Evolutionary conservation across 1,140 invertebrate genomes (phyloP).

Genomic region (Sinella curviseta): DNA sequence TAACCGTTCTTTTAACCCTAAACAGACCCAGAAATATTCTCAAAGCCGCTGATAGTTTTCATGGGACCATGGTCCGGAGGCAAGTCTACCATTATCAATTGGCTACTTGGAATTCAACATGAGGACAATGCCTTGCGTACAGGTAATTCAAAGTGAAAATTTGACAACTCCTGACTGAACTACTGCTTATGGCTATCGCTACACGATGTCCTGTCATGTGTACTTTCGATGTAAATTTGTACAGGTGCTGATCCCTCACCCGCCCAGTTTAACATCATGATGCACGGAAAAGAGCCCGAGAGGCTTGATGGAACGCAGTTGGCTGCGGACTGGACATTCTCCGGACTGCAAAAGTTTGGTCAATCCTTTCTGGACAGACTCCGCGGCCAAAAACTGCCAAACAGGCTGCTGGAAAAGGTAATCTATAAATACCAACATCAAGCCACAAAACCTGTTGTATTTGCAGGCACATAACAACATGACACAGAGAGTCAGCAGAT

Average conservation of each 20-base stretch:
- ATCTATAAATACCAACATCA: no score
- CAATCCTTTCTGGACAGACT: slow-evolving; percentile 78
- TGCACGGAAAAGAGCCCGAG: slow-evolving; percentile 81
- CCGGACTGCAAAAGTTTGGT: slow-evolving; percentile 90
- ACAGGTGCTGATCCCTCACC: slow-evolving; percentile 88
- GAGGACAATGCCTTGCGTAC: slow-evolving; percentile 78
- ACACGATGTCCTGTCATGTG: no score
- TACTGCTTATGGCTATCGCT: neutral
- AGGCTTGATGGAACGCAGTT: slow-evolving; percentile 86
- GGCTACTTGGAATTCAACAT: slow-evolving; percentile 83
- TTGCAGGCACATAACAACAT: no score
- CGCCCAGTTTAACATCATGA: slow-evolving; percentile 89
- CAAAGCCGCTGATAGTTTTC: slow-evolving; percentile 86
- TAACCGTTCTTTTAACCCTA: neutral
- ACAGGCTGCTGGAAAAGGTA: slow-evolving; percentile 85
- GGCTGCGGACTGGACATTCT: slow-evolving; percentile 89
- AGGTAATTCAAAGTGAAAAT: slow-evolving; percentile 71
- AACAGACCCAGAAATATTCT: slow-evolving; percentile 90
- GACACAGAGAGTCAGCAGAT: neutral
- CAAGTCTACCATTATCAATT: slow-evolving; percentile 92
- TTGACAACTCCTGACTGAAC: slow-evolving; percentile 23
- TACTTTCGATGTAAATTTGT: neutral
- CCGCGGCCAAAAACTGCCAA: slow-evolving; percentile 76
- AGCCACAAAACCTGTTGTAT: slow-evolving; percentile 22
- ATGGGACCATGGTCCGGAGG: slow-evolving; percentile 95